A percentile compares a stretch with the other conserved stretches of the same genome.
These are phyloP conservation scores for Fragum fragum DNA, from an alignment of 2,888 invertebrate species.

Conservation along the genomic window DNA sequence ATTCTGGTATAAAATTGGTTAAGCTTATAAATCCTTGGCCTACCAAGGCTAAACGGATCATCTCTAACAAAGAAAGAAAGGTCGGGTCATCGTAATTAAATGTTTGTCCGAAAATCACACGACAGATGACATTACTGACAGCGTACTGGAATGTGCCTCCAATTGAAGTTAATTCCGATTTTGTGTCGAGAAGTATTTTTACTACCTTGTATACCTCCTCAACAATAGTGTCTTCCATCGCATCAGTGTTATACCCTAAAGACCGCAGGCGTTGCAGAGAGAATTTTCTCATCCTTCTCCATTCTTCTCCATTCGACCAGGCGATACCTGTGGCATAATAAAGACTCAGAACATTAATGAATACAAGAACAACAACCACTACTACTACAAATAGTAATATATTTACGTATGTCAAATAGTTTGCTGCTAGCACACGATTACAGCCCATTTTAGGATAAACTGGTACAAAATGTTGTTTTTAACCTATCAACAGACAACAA, in stretches of 20 bases:
- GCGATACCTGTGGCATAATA: not conserved
- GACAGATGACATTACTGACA: constrained; percentile 69
- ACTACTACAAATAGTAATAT: no score
- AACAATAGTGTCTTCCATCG: constrained; percentile 18
- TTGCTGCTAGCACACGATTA: no score
- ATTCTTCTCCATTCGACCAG: constrained; percentile 17
- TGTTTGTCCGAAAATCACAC: constrained; percentile 71
- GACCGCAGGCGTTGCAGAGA: constrained; percentile 10
- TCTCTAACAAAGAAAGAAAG: constrained; percentile 40
- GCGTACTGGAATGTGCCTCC: constrained; percentile 5
- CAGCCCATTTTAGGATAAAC: no score
- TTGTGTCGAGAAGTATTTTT: not conserved
- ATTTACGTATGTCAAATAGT: no score
- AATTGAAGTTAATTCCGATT: not conserved
- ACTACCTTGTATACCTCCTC: constrained; percentile 15
- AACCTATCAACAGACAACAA: no score
- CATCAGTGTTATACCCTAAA: constrained; percentile 1
- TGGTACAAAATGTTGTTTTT: no score
- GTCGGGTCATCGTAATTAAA: constrained; percentile 62
- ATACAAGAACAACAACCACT: no score
- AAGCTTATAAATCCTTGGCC: constrained; percentile 38
- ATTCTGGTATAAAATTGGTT: no score
- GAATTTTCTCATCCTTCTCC: constrained; percentile 23
- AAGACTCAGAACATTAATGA: no score
- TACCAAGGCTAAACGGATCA: constrained; percentile 39